Base-by-base conservation (phyloP, 2,888 invertebrate genomes). In the Trachelus troglodyta region DNA sequence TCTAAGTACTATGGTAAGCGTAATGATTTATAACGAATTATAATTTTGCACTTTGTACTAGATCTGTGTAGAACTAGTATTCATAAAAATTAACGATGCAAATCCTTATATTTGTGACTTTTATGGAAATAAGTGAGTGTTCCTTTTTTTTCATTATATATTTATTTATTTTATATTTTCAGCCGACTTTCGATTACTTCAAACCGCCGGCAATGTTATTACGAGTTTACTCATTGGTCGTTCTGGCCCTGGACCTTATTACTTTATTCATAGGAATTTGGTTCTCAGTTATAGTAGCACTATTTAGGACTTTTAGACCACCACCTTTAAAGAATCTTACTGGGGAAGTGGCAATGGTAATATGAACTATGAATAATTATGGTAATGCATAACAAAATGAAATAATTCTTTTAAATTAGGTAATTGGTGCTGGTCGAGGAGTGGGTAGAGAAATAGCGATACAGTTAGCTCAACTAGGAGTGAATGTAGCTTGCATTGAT, bases 371-470 rank as follows among this genome's bases (percentile, higher is more conserved):
- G 6, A 31, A 11, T 69, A 23, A 40, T 37, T 71, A 73, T 80
- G 35, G 9, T 30, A 68, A 37, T 69, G 73, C 34, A 37, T 40
- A 76, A 73, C 35, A 34, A 31, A 31, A 71, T 34, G 15, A 71
- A 3, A 15, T 31, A 68, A 33, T 73, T 33, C 1, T 34, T 69
- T 31, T n/a, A 35, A 69, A 31, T 74, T 86, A 94, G 94, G 92
- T 96, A 15, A 94, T 96, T 77, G 96, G 96, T n/a, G 93, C 95
- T 71, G 95, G 95, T 73, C 92, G 94, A 84, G 95, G 95, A 30
- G 92, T 95, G 9, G 95, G 95, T 0, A 92, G 93, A 79, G 94
- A 95, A 87, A 90, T 95, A 80, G 94, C 95, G 0, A 90, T 94
- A 79, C 94, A 94, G 85, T 88, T 95, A 78, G 93, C 94, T 1